Percentiles rank a stretch among this genome's conserved stretches.
Evolutionary conservation across 2,797 vertebrate genomes (phyloP).

Genomic region (Sardinella longiceps): DNA sequence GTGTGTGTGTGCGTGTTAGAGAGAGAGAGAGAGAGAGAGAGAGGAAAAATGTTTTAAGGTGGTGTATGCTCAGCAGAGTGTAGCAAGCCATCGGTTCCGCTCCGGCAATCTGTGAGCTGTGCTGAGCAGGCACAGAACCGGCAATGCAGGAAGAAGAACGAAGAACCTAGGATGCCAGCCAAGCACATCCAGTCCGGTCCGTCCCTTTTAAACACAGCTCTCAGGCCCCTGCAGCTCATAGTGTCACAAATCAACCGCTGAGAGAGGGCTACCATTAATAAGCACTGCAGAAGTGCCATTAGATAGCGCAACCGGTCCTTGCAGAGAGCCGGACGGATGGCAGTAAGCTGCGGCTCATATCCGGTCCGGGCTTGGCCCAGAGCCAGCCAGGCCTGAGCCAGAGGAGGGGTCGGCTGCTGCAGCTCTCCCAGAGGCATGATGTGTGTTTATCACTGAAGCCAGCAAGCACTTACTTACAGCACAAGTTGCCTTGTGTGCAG

Average conservation of each 20-base stretch:
- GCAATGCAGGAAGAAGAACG: background rate
- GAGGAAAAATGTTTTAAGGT: background rate
- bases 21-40: background rate
- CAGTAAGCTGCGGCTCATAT: background rate
- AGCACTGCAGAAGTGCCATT: background rate
- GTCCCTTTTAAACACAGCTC: background rate
- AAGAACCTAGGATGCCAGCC: background rate
- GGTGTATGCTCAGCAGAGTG: background rate
- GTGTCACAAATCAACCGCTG: background rate
- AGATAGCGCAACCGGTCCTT: background rate
- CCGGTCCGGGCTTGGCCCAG: background rate
- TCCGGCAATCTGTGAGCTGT: background rate
- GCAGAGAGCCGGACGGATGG: background rate
- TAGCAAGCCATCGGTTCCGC: background rate
- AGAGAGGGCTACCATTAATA: background rate
- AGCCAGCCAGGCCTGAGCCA: background rate
- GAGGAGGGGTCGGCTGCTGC: background rate
- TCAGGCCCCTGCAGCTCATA: background rate
- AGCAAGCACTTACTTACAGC: background rate
- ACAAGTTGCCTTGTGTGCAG: background rate
- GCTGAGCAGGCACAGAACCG: constrained; percentile 10
- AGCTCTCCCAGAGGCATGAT: background rate
- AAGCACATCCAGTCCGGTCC: background rate
- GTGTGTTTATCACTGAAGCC: background rate
- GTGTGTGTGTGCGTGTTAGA: background rate